Percentiles rank a stretch among this genome's conserved stretches.
Evolutionary conservation across 2,888 invertebrate genomes (phyloP).

Genomic region (Dexiosoma caninum): DNA sequence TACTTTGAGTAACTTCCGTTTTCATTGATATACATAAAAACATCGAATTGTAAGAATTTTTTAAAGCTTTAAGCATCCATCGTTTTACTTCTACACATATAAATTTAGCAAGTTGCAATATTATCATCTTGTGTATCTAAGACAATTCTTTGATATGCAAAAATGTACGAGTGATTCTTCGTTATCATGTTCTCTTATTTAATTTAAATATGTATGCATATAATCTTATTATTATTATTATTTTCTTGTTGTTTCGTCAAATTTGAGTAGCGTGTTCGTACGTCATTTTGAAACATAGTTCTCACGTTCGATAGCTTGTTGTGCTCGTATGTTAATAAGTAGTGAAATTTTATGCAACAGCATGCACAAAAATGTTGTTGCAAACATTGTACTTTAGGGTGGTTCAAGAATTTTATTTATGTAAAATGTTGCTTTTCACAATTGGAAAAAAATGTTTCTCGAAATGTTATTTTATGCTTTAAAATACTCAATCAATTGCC

Average conservation of each 20-base stretch:
- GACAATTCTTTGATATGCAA: conserved; percentile 57
- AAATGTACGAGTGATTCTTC: conserved; percentile 2
- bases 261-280: conserved; percentile 21
- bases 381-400: neutral
- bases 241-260: neutral
- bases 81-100: neutral
- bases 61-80: neutral
- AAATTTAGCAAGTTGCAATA: neutral
- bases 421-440: too few species aligned
- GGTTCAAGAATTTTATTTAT: neutral
- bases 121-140: neutral
- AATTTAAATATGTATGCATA: neutral
- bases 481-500: too few species aligned
- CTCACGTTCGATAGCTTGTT: conserved; percentile 7
- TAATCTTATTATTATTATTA: neutral
- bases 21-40: conserved; percentile 20
- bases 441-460: too few species aligned
- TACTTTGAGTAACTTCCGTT: conserved; percentile 44
- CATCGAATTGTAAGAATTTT: conserved; percentile 9
- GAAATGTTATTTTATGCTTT: too few species aligned
- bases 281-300: conserved; percentile 23
- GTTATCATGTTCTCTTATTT: neutral
- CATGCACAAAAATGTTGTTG: conserved; percentile 39
- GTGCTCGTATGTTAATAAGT: conserved; percentile 16
- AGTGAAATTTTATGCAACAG: conserved; percentile 52